phyloP scores from a whole-genome alignment of 2,888 invertebrate genomes.

The Pecten maximus region DNA sequence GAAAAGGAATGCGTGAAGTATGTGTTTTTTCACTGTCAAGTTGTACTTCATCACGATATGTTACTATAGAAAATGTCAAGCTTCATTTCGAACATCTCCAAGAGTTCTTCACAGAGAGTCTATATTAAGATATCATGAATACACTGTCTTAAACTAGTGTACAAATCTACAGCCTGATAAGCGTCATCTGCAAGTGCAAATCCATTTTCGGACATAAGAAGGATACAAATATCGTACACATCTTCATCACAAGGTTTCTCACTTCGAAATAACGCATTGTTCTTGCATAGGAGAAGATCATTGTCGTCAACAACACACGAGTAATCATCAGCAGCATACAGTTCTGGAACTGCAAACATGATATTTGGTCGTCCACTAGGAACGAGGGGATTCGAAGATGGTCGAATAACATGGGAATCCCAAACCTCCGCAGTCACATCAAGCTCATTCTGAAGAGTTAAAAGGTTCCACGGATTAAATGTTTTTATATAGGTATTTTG shows the following conservation, averaged over 20 bases:
- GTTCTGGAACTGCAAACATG: slow-evolving; percentile 36
- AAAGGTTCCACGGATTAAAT: too few species aligned
- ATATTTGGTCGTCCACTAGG: slow-evolving; percentile 16
- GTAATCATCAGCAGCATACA: slow-evolving; percentile 27
- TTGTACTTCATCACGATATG: too few species aligned
- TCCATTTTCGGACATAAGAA: background rate
- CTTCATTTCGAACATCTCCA: too few species aligned
- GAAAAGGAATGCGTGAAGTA: too few species aligned
- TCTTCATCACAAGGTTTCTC: slow-evolving; percentile 32
- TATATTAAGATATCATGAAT: background rate
- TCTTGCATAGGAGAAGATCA: background rate
- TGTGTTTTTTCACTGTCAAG: too few species aligned
- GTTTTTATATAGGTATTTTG: too few species aligned
- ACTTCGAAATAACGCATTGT: slow-evolving; percentile 20
- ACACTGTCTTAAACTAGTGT: background rate
- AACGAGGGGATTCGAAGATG: slow-evolving; percentile 1
- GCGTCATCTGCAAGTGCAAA: background rate
- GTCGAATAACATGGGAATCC: slow-evolving; percentile 38
- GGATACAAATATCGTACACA: background rate
- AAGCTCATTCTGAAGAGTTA: slow-evolving; percentile 39
- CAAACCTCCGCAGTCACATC: slow-evolving; percentile 16
- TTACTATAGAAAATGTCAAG: too few species aligned
- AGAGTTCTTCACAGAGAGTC: too few species aligned
- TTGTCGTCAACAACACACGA: slow-evolving; percentile 13
- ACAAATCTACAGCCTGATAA: slow-evolving; percentile 28